A percentile compares a stretch with the other conserved stretches of the same genome.
Evolutionary conservation across 1,140 invertebrate genomes (phyloP).

Genomic region (Panagrolaimus sp.): DNA sequence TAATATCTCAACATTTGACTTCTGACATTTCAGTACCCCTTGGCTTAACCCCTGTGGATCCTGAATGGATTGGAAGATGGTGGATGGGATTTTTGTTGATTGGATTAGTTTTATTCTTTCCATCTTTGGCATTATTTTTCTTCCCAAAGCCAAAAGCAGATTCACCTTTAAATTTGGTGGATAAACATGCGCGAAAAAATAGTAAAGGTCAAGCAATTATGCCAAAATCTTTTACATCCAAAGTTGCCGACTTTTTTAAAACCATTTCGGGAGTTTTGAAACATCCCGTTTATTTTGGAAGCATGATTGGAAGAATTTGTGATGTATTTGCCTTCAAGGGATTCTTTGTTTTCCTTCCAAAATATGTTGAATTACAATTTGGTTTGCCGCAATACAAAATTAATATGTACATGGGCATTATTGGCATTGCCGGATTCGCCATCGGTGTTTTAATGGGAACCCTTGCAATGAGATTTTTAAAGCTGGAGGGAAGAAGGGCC

Average conservation of each 20-base stretch:
- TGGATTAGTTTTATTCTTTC: constrained; percentile 36
- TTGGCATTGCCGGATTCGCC: constrained; percentile 56
- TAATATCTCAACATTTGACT: background rate
- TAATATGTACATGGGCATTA: constrained; percentile 53
- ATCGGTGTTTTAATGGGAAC: constrained; percentile 39
- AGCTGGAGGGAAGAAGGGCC: constrained; percentile 51
- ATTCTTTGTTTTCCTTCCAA: constrained; percentile 59
- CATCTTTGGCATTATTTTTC: constrained; percentile 48
- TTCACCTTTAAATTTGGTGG: background rate
- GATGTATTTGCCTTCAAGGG: constrained; percentile 58
- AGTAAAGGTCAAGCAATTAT: background rate
- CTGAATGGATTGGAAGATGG: constrained; percentile 56
- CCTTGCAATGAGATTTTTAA: constrained; percentile 41
- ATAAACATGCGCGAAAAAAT: background rate
- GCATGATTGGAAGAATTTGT: constrained; percentile 49
- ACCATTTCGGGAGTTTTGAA: constrained; percentile 19
- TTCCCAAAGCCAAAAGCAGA: constrained; percentile 44
- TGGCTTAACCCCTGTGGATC: constrained; percentile 43
- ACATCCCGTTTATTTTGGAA: constrained; percentile 44
- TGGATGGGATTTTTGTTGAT: constrained; percentile 56
- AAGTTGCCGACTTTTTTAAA: constrained; percentile 31
- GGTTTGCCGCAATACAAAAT: constrained; percentile 58
- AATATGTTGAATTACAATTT: constrained; percentile 58
- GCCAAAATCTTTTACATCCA: background rate
- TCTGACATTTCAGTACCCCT: constrained; percentile 28